phyloP scores from a whole-genome alignment of 64 coral and sea anemone genomes.

The Montipora cactus region DNA sequence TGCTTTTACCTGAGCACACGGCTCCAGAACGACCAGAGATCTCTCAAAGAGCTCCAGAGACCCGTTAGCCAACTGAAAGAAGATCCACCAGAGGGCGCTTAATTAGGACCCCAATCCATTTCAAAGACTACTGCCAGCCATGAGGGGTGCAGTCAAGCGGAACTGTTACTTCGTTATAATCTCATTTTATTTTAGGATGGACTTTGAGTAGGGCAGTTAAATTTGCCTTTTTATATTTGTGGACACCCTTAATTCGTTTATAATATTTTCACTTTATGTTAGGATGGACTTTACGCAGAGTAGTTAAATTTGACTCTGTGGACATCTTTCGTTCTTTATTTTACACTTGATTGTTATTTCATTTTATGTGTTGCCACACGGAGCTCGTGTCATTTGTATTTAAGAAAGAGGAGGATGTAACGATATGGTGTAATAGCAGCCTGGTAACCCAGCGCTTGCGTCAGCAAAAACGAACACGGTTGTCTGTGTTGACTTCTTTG shows the following conservation, averaged over 20 bases:
- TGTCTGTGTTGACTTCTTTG: background rate
- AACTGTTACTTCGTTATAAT: conserved; percentile 66
- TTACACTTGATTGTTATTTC: too few species aligned
- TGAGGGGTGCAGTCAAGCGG: conserved; percentile 71
- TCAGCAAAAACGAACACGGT: conserved; percentile 2
- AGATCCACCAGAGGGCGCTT: conserved; percentile 66
- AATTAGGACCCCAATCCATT: conserved; percentile 58
- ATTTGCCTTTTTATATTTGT: background rate
- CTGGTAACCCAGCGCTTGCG: conserved; percentile 44
- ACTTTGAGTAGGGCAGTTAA: background rate
- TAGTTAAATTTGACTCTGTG: background rate
- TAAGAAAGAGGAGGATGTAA: conserved; percentile 39
- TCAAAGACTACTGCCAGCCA: conserved; percentile 67
- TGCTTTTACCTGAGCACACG: conserved; percentile 43
- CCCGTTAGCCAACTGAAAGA: conserved; percentile 61
- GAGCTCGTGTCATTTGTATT: background rate
- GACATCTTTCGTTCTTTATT: too few species aligned
- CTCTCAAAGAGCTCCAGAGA: conserved; percentile 56
- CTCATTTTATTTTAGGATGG: conserved; percentile 60
- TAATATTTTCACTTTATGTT: background rate
- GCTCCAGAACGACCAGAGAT: conserved; percentile 62
- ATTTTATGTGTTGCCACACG: too few species aligned
- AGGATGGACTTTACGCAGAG: background rate
- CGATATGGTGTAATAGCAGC: conserved; percentile 42
- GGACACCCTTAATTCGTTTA: background rate